Evolutionary conservation across 2,113 vertebrate genomes (phyloP).

Genomic region (Lucifuga dentata): DNA sequence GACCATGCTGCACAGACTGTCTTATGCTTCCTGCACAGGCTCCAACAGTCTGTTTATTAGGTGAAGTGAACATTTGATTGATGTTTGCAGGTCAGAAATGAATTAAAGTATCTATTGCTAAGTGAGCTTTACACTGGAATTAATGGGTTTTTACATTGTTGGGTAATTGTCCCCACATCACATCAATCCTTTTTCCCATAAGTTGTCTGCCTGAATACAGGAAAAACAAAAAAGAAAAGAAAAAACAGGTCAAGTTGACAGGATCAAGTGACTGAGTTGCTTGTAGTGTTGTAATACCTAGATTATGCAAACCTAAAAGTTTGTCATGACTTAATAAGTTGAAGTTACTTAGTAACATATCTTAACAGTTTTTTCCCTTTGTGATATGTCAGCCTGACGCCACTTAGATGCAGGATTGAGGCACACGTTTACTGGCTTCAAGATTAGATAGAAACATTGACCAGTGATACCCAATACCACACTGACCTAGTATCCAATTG

Average conservation of each 20-base stretch:
- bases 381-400: slow-evolving; percentile 35
- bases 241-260: slow-evolving; percentile 9
- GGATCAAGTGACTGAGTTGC: slow-evolving; percentile 1
- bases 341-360: slow-evolving; percentile 35
- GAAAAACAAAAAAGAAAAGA: too few relatives aligned
- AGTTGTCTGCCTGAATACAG: neutral
- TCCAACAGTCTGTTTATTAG: slow-evolving; percentile 34
- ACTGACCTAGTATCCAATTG: slow-evolving; percentile 70
- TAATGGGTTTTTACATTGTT: too few relatives aligned
- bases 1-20: slow-evolving; percentile 48
- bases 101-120: neutral
- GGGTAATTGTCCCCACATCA: too few relatives aligned
- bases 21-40: slow-evolving; percentile 32
- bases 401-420: slow-evolving; percentile 23
- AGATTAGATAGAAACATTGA: slow-evolving; percentile 71
- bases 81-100: slow-evolving; percentile 1
- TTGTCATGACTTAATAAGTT: slow-evolving; percentile 20
- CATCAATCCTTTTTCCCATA: neutral
- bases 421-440: slow-evolving; percentile 50
- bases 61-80: slow-evolving; percentile 15
- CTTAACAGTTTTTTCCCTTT: slow-evolving; percentile 10
- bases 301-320: slow-evolving; percentile 36
- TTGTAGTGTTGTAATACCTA: slow-evolving; percentile 17
- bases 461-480: slow-evolving; percentile 59
- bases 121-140: too few relatives aligned